These are phyloP conservation scores for Charaxes varanes DNA, from an alignment of 1,140 invertebrate genomes.

Conservation along the genomic window DNA sequence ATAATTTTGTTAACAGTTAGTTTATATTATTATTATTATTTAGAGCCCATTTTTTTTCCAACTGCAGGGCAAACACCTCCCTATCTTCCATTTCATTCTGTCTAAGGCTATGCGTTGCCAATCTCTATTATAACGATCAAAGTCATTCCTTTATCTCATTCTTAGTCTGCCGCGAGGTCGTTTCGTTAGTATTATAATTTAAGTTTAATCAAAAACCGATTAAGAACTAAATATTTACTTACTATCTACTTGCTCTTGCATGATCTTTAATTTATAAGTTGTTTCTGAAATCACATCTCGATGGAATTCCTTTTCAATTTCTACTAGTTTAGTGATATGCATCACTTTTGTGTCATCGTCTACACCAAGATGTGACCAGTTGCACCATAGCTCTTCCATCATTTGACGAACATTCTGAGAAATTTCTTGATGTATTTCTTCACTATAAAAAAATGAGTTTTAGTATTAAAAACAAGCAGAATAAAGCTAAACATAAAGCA, in stretches of 20 bases:
- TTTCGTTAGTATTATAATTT: too few relatives aligned
- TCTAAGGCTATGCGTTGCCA: too few relatives aligned
- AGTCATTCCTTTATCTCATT: too few relatives aligned
- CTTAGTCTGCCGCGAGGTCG: too few relatives aligned
- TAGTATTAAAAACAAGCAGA: not conserved
- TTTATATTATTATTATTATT: too few relatives aligned
- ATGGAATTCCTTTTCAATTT: constrained; percentile 60
- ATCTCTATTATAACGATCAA: too few relatives aligned
- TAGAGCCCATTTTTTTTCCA: too few relatives aligned
- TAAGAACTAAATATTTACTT: constrained; percentile 22
- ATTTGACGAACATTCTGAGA: constrained; percentile 43
- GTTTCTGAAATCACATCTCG: constrained; percentile 59
- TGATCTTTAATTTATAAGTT: constrained; percentile 42
- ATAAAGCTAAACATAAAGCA: not conserved
- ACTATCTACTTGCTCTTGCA: constrained; percentile 57
- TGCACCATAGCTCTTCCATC: constrained; percentile 62
- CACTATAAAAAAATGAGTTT: constrained; percentile 23
- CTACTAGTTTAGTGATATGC: constrained; percentile 47
- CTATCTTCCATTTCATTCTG: too few relatives aligned
- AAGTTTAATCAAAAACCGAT: too few relatives aligned
- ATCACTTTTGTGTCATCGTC: constrained; percentile 46
- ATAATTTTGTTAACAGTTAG: too few relatives aligned
- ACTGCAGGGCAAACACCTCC: too few relatives aligned
- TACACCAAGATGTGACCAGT: constrained; percentile 62
- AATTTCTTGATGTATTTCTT: constrained; percentile 51